phyloP scores from a whole-genome alignment of 2,888 invertebrate species.

The Athalia rosae region DNA sequence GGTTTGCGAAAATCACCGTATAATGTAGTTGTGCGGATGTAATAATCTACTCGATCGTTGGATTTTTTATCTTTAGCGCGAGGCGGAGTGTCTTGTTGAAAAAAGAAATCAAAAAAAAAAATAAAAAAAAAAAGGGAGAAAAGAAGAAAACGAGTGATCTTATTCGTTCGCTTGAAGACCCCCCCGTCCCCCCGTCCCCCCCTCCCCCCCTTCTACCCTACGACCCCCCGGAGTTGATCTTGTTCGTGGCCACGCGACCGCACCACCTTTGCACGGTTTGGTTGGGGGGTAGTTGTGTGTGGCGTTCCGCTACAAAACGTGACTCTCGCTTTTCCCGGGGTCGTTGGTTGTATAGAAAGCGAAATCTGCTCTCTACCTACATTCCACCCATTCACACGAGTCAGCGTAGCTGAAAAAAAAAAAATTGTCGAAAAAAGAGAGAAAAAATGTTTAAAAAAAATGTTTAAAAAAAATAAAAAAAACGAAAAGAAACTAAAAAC shows the following conservation, averaged over 20 bases:
- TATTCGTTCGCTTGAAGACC: not conserved
- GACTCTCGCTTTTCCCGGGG: conserved; percentile 72
- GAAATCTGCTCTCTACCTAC: conserved; percentile 72
- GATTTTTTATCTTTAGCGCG: no score
- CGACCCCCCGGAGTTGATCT: not conserved
- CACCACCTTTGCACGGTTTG: conserved; percentile 14
- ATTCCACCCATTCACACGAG: conserved; percentile 72
- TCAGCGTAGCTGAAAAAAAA: conserved; percentile 45
- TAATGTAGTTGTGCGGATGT: no score
- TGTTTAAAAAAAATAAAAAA: conserved; percentile 45
- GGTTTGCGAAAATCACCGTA: no score
- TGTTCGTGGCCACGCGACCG: conserved; percentile 34
- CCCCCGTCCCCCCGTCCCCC: not conserved
- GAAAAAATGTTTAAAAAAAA: conserved; percentile 44
- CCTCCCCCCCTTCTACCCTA: no score
- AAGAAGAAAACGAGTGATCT: not conserved
- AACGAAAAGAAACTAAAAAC: conserved; percentile 48
- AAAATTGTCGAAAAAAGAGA: conserved; percentile 48
- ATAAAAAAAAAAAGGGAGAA: not conserved
- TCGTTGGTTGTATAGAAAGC: conserved; percentile 69
- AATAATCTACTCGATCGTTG: no score
- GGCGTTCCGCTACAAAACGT: conserved; percentile 55
- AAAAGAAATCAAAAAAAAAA: not conserved
- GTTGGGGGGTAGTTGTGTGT: conserved; percentile 29
- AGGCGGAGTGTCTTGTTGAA: no score